phyloP scores from a whole-genome alignment of 2,113 vertebrate genomes.

The Labeo rohita region DNA sequence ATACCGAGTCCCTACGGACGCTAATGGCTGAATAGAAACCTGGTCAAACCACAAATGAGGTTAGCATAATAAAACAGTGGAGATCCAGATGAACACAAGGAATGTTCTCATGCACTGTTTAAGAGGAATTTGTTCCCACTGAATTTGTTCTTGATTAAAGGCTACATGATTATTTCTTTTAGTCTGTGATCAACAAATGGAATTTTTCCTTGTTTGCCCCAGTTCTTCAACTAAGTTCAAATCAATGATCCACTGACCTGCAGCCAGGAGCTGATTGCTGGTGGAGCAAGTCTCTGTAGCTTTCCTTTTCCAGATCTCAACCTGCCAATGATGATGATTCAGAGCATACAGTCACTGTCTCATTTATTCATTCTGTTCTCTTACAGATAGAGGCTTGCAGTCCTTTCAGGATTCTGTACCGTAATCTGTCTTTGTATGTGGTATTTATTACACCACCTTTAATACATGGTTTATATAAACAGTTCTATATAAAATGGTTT shows the following conservation, averaged over 20 bases:
- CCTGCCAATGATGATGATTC: conserved; percentile 70
- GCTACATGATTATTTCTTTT: conserved; percentile 18
- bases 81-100: conserved; percentile 22
- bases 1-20: neutral
- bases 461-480: neutral
- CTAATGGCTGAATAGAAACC: conserved; percentile 16
- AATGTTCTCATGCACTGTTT: conserved; percentile 31
- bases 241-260: conserved; percentile 76
- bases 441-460: neutral
- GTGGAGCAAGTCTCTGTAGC: conserved; percentile 86
- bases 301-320: conserved; percentile 83
- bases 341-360: conserved; percentile 1
- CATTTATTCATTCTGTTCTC: conserved; percentile 1
- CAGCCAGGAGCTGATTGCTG: conserved; percentile 83
- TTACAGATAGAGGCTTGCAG: neutral
- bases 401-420: neutral
- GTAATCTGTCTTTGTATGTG: neutral
- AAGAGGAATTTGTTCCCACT: conserved; percentile 7
- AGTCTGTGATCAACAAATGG: conserved; percentile 44
- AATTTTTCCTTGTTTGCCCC: conserved; percentile 78
- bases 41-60: conserved; percentile 21
- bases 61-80: conserved; percentile 26
- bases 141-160: conserved; percentile 18
- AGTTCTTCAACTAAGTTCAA: conserved; percentile 46
- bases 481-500: neutral